Base-by-base conservation (phyloP, 1,140 invertebrate genomes). In the Microplitis demolitor region DNA sequence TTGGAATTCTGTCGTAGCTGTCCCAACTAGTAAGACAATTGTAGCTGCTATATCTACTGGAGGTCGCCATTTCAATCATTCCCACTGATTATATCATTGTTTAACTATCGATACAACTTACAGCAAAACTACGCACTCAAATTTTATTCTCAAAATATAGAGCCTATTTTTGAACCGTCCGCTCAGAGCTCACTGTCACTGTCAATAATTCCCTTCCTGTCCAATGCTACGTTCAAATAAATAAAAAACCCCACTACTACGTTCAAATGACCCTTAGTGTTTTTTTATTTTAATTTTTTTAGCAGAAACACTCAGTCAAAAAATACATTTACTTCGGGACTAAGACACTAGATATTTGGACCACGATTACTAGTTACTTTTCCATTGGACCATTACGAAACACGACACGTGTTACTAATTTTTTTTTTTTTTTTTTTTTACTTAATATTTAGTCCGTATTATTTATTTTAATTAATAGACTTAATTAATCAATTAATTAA, bases 11-110 rank as follows among this genome's bases (percentile, higher is more conserved):
- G 87, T 96, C 94, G 85, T 95, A 95, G 87, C 93, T 95, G 87
- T 95, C 94, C 93, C 94, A 95, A 85, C 93, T 93, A 51, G 92
- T 94, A 78, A 95, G 89, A 87, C 94, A 95, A 87, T 95, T 95
- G 88, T 95, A 95, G 64, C 93, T 95, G 87, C 91, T 94, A 88
- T 95, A 94, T 86, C 93, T 91, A 87, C 91, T 92, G 72, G 92
- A 91, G 78, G 90, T 88, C 81, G 90, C 91, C 91, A 93, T 92
- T 73, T 85, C 88, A 85, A 87, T 37, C 78, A 75, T 71, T 66
- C 50, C 64, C 67, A 67, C 69, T 35, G 61, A 75, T 75, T 75
- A 63, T 45, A 70, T n/a, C 58, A 66, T 61, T 34, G 63, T 72
- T 73, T 58, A 13, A 71, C 35, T 77, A 76, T 69, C 75, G 74